Conservation (phyloP, 2,113 vertebrate genomes). For the Xiphophorus couchianus region DNA sequence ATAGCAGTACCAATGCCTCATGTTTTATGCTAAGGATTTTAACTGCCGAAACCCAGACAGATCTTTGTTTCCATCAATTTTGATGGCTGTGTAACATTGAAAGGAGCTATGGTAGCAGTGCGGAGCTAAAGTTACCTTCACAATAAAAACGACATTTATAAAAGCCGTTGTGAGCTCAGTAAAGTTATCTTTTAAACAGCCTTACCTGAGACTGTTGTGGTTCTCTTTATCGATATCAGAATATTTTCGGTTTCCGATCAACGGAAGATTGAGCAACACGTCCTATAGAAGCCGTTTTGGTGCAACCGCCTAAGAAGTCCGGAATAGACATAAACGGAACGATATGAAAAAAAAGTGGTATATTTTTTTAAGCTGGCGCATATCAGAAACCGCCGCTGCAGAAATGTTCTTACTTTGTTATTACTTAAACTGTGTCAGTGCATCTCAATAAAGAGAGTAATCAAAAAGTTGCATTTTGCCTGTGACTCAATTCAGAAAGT, state of each 20-base stretch:
- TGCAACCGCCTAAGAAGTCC: conserved; percentile 55
- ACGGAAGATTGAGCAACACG: conserved; percentile 5
- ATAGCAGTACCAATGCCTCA: background rate
- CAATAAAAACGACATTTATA: background rate
- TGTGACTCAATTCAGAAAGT: no score
- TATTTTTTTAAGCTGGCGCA: no score
- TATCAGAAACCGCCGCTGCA: no score
- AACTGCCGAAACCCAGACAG: no score
- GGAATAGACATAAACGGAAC: conserved; percentile 27
- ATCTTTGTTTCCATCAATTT: background rate
- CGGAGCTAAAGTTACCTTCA: conserved; percentile 17
- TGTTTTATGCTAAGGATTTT: background rate
- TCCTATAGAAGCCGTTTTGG: conserved; percentile 4
- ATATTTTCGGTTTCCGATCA: background rate
- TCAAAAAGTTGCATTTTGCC: no score
- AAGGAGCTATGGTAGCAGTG: background rate
- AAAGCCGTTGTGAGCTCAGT: background rate
- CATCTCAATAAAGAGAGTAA: no score
- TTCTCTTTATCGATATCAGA: background rate
- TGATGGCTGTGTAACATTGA: background rate
- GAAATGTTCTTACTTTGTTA: no score
- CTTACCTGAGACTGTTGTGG: conserved; percentile 32
- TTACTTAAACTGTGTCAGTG: no score
- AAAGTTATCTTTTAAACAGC: background rate
- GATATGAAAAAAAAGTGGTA: no score